Base-by-base conservation (phyloP, 2,888 invertebrate species). In the Phortica magna region DNA sequence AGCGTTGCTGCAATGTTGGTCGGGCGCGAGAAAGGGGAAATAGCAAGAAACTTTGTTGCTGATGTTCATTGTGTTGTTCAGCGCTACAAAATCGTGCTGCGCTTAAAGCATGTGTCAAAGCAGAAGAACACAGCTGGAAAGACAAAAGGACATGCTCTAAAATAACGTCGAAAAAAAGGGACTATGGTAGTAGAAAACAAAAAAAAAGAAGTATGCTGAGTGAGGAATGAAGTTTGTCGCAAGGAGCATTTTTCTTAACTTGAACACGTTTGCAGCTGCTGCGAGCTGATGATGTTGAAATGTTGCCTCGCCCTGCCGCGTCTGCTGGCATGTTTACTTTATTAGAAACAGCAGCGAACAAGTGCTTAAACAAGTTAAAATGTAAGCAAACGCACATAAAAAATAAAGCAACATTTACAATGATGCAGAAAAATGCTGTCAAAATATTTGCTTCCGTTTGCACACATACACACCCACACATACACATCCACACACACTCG, bases 391-490 rank as follows among this genome's bases (percentile, higher is more conserved):
- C 7, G n/a, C 14, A 73, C 48, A 48, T 43, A 55, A 73, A 72
- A n/a, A 55, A 41, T 78, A 74, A 1, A 12, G 42, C 61, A 53
- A 64, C n/a, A 68, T 64, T 41, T 67, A 76, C 73, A 76, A 76
- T 48, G 48, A 48, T 12, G 14, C 9, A 48, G 9, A 48, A 41
- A 65, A 65, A 39, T 39, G 39, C 22, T 65, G 14, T 14, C 10
- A 70, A 70, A 70, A 70, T 70, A 70, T 70, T 70, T 55, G 77
- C 39, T 31, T 74, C 41, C 67, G 6, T 78, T 42, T n/a, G n/a
- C 12, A n/a, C 67, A 61, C 41, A 22, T 70, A 59, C 53, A 10
- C 59, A 75, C 57, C 70, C 74, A 55, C 57, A 77, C 22, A 70
- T 57, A 12, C 10, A 22, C 76, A 65, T 65, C 73, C 77, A 55